These are phyloP conservation scores for Lacerta agilis DNA, from an alignment of 2,797 vertebrate species.

Conservation along the genomic window DNA sequence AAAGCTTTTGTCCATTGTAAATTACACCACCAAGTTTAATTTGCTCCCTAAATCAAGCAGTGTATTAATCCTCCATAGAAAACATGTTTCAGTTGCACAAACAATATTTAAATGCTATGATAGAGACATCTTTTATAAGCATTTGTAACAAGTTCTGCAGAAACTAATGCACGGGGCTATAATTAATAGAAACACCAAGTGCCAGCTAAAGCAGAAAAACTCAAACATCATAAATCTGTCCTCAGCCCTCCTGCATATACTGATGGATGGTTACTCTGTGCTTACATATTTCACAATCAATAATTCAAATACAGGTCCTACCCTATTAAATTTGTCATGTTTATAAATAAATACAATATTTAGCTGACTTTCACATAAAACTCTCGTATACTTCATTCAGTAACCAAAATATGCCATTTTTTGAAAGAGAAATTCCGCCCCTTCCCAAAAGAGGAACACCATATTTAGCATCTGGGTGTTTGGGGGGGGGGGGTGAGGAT, in stretches of 20 bases:
- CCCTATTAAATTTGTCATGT: conserved; percentile 79
- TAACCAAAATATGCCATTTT: neutral
- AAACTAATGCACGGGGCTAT: conserved; percentile 70
- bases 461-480: neutral
- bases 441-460: neutral
- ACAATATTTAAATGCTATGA: conserved; percentile 73
- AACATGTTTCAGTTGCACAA: conserved; percentile 70
- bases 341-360: conserved; percentile 77
- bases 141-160: conserved; percentile 59
- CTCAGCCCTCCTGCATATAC: conserved; percentile 65
- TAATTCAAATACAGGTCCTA: conserved; percentile 82
- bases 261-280: conserved; percentile 80
- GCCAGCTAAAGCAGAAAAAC: conserved; percentile 80
- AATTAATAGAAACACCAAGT: conserved; percentile 83
- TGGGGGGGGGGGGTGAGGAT: neutral
- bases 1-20: conserved; percentile 45
- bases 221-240: conserved; percentile 80
- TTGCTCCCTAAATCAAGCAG: conserved; percentile 70
- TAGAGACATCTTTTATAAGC: conserved; percentile 70
- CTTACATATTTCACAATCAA: conserved; percentile 84
- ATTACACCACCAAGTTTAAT: conserved; percentile 65
- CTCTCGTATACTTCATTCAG: neutral
- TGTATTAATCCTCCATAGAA: conserved; percentile 72
- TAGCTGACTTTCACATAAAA: conserved; percentile 61
- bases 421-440: neutral